Evolutionary conservation across 2,888 invertebrate species (phyloP).

Genomic region (Aproaerema taeniolella): DNA sequence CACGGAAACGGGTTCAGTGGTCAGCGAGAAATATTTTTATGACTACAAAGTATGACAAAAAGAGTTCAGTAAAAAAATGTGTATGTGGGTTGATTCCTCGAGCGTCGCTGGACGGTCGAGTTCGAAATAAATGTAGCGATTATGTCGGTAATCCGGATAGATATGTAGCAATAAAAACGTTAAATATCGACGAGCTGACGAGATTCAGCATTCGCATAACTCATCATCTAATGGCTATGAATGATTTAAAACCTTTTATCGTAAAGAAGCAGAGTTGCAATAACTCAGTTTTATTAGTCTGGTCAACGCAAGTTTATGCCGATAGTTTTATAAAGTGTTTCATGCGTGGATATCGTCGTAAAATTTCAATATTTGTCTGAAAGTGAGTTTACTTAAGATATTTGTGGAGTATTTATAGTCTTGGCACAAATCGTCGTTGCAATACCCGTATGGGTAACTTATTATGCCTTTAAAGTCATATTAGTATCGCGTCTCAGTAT

Average conservation of each 20-base stretch:
- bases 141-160: slow-evolving; percentile 60
- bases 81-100: slow-evolving; percentile 38
- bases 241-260: slow-evolving; percentile 77
- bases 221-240: slow-evolving; percentile 74
- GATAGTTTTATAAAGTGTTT: slow-evolving; percentile 62
- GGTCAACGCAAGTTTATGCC: slow-evolving; percentile 65
- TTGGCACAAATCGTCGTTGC: slow-evolving; percentile 45
- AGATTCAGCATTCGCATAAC: slow-evolving; percentile 67
- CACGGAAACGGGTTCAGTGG: slow-evolving; percentile 66
- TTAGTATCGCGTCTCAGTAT: slow-evolving; percentile 52
- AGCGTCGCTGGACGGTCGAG: slow-evolving; percentile 37
- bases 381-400: slow-evolving; percentile 29
- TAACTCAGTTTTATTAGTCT: slow-evolving; percentile 73
- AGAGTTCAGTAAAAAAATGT: slow-evolving; percentile 48
- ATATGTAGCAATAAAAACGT: slow-evolving; percentile 72
- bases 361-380: slow-evolving; percentile 48
- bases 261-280: slow-evolving; percentile 69
- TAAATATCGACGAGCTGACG: slow-evolving; percentile 69
- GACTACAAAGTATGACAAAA: slow-evolving; percentile 58
- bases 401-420: slow-evolving; percentile 40
- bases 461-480: slow-evolving; percentile 62
- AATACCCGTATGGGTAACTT: slow-evolving; percentile 52
- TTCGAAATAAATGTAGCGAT: slow-evolving; percentile 56
- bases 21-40: slow-evolving; percentile 71
- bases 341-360: slow-evolving; percentile 46